phyloP scores from a whole-genome alignment of 2,113 vertebrate species.

The Sorex fumeus region DNA sequence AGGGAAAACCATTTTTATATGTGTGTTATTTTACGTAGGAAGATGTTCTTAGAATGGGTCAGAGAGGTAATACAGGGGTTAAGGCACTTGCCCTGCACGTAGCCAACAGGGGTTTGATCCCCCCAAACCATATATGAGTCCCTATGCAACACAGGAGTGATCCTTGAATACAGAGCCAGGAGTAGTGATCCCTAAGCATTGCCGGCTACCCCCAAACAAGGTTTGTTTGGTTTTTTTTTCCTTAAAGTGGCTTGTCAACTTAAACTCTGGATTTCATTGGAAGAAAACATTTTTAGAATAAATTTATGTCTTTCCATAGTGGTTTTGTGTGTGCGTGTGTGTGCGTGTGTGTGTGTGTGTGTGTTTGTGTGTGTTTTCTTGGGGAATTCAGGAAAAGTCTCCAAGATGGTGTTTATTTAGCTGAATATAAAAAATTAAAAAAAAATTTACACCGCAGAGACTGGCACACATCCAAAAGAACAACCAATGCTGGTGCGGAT shows the following conservation, averaged over 20 bases:
- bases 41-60: not conserved
- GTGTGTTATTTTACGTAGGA: not conserved
- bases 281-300: not conserved
- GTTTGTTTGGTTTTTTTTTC: not conserved
- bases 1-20: not conserved
- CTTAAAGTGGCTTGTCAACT: not conserved
- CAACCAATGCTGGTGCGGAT: no score
- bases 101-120: no score
- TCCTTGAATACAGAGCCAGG: not conserved
- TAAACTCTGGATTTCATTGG: slow-evolving; percentile 6
- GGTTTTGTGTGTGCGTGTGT: not conserved
- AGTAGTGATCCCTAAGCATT: not conserved
- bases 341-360: not conserved
- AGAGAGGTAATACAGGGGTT: no score
- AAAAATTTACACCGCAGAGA: no score
- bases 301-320: no score
- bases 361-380: not conserved
- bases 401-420: not conserved
- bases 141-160: no score
- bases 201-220: not conserved
- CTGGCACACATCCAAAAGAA: no score
- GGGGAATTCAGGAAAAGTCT: not conserved
- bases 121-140: no score
- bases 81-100: no score
- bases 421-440: not conserved